phyloP scores from a whole-genome alignment of 2,888 invertebrate species.

The Pseudoips prasinana region DNA sequence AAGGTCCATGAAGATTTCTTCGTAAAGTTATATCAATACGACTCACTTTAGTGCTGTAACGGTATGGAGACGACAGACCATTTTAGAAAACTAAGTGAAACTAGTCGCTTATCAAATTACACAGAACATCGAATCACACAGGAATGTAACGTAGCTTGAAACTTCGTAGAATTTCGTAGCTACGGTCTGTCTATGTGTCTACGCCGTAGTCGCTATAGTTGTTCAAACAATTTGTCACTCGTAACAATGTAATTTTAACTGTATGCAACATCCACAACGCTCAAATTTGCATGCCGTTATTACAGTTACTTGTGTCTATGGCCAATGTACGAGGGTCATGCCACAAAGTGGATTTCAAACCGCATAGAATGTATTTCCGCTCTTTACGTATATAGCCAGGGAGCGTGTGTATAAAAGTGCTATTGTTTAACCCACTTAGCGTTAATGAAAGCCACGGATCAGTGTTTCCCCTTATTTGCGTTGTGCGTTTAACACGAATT shows the following conservation, averaged over 20 bases:
- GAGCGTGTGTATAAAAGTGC: constrained; percentile 15
- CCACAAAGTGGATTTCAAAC: constrained; percentile 61
- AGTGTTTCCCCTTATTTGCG: constrained; percentile 18
- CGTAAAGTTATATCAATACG: no score
- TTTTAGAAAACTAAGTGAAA: no score
- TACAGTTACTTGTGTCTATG: constrained; percentile 31
- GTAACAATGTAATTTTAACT: constrained; percentile 9
- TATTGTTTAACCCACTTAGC: constrained; percentile 40
- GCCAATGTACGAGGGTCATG: constrained; percentile 37
- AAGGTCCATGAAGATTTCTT: no score
- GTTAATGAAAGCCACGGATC: constrained; percentile 29
- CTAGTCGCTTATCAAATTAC: no score
- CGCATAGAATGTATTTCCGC: constrained; percentile 57
- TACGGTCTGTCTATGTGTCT: constrained; percentile 20
- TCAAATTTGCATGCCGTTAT: constrained; percentile 14
- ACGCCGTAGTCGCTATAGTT: constrained; percentile 28
- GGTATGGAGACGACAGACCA: no score
- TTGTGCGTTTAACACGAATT: constrained; percentile 14
- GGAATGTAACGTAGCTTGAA: constrained; percentile 25
- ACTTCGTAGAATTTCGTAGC: constrained; percentile 40
- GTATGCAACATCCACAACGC: constrained; percentile 10
- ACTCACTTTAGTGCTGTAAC: no score
- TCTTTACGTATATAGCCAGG: constrained; percentile 27
- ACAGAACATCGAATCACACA: constrained; percentile 17
- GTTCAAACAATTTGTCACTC: constrained; percentile 3